Percentiles rank a stretch among this genome's conserved stretches.
Conservation (phyloP, 1,140 invertebrate species). For the Chelonus insularis region DNA sequence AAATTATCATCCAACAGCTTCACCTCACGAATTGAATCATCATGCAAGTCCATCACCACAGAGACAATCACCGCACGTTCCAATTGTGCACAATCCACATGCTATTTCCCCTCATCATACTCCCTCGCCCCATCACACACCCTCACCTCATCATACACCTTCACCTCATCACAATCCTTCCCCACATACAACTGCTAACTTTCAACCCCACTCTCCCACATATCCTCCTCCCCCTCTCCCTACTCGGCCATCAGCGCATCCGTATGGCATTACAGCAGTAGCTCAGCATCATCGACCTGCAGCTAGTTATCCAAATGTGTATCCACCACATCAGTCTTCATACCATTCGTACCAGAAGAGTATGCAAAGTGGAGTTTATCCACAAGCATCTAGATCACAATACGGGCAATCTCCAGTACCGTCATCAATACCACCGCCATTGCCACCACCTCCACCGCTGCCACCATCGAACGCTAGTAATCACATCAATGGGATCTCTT, state of each 20-base stretch:
- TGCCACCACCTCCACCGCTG: constrained; percentile 20
- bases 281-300: constrained; percentile 45
- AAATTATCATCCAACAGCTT: constrained; percentile 38
- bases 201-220: constrained; percentile 52
- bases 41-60: constrained; percentile 40
- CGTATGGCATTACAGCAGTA: constrained; percentile 38
- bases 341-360: constrained; percentile 54
- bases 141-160: constrained; percentile 42
- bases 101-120: constrained; percentile 41
- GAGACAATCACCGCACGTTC: constrained; percentile 46
- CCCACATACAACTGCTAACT: constrained; percentile 40
- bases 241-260: constrained; percentile 34
- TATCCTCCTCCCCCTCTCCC: constrained; percentile 47
- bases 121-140: constrained; percentile 35
- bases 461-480: constrained; percentile 18
- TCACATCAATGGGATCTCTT: constrained; percentile 20
- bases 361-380: constrained; percentile 36
- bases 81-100: constrained; percentile 33
- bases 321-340: constrained; percentile 44
- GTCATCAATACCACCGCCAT: constrained; percentile 9
- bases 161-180: constrained; percentile 39
- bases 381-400: constrained; percentile 26
- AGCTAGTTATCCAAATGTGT: constrained; percentile 41
- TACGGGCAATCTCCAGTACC: constrained; percentile 31
- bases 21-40: constrained; percentile 38